Evolutionary conservation across 2,888 invertebrate genomes (phyloP), one percentile per base, ranked within the genome.

Genomic region (Ametastegia equiseti): DNA sequence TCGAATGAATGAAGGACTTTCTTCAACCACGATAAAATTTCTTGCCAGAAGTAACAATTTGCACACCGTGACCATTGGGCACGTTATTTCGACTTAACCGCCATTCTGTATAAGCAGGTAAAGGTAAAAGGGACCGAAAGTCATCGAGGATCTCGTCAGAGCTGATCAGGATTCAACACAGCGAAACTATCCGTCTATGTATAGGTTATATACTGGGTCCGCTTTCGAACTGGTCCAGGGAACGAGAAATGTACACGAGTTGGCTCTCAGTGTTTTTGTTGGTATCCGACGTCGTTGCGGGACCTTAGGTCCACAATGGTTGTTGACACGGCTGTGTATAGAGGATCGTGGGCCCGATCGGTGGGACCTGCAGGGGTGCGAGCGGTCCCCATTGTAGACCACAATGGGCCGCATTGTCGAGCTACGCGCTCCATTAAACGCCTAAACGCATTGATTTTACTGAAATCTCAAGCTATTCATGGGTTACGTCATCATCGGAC

Each of bases 361-460:
- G 78, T 42, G 60, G 78, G 78, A 45, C 78, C 60, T 63, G 78
- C 60, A 63, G 78, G 60, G 78, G 78, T 78, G 78, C 45, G 78
- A 63, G 78, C 78, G 78, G 78, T 63, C 63, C 63, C 78, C 78
- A 78, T 78, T 78, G 78, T 78, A 57, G 78, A 78, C 78, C 27
- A 78, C 78, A 78, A 78, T 78, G 63, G 57, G 23, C 42, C 57
- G 23, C 60, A 78, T 78, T 78, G 78, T 78, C 78, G 60, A 60
- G 60, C 78, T 78, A 36, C 78, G 57, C 78, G 78, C 60, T 78
- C 78, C 78, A 78, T 78, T 78, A 78, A 78, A 57, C 78, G 78
- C 78, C 78, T 78, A 78, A 78, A 78, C 60, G 78, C 78, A 78
- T 78, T 78, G 78, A 78, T 78, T 78, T 78, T 78, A 60, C 60